Evolutionary conservation across 2,888 invertebrate species (phyloP).

Genomic region (Bellardia pandia): DNA sequence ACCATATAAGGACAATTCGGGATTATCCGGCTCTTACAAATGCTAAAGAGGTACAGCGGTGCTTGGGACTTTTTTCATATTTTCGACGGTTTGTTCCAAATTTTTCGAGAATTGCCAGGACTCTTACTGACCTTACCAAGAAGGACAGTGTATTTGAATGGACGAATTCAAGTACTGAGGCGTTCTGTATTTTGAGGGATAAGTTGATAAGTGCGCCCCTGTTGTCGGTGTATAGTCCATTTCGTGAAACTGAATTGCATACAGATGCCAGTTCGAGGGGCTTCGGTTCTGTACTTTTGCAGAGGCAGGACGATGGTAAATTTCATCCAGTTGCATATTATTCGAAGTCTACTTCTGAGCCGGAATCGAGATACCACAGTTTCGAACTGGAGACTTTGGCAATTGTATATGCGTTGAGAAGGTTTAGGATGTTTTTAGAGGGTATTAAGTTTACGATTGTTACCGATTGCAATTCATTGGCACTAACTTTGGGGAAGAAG

Average conservation of each 20-base stretch:
- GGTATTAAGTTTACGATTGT: constrained; percentile 75
- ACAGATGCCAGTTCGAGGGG: constrained; percentile 29
- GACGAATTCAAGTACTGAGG: neutral
- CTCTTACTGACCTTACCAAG: constrained; percentile 1
- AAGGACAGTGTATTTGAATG: constrained; percentile 19
- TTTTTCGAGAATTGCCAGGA: constrained; percentile 27
- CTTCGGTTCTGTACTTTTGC: constrained; percentile 15
- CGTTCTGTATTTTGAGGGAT: constrained; percentile 15
- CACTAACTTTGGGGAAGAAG: constrained; percentile 52
- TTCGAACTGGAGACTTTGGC: constrained; percentile 78
- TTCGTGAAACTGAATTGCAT: constrained; percentile 38
- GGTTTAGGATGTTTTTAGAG: constrained; percentile 60
- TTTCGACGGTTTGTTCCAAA: constrained; percentile 41
- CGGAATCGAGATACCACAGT: constrained; percentile 76
- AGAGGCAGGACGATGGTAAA: constrained; percentile 37
- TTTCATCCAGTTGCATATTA: constrained; percentile 43
- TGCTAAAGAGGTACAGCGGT: neutral
- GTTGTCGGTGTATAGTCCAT: constrained; percentile 32
- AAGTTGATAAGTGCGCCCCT: constrained; percentile 10
- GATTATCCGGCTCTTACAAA: neutral
- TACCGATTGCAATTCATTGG: constrained; percentile 77
- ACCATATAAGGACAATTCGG: constrained; percentile 10
- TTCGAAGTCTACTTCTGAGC: constrained; percentile 62
- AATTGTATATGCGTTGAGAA: constrained; percentile 76
- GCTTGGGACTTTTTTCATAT: constrained; percentile 45